These are phyloP conservation scores for Eospalax fontanierii DNA, from an alignment of 2,797 vertebrate genomes.

Conservation along the genomic window DNA sequence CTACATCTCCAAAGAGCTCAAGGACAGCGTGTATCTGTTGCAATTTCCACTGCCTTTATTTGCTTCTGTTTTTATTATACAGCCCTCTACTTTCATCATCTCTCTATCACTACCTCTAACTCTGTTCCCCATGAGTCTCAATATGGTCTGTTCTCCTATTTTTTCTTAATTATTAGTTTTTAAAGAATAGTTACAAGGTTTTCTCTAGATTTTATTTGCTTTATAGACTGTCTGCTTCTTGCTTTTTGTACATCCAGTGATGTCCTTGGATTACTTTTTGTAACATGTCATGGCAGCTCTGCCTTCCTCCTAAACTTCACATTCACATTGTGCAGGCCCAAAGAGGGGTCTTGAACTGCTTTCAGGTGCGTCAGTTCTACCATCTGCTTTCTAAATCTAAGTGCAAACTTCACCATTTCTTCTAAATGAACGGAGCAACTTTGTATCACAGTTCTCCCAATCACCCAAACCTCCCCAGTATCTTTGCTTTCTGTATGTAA, in stretches of 20 bases:
- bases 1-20: conserved; percentile 34
- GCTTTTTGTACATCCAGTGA: neutral
- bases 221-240: neutral
- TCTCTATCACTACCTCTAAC: neutral
- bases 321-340: neutral
- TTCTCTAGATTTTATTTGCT: conserved; percentile 44
- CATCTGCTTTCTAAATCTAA: neutral
- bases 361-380: neutral
- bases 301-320: conserved; percentile 8
- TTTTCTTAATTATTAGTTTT: neutral
- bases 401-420: neutral
- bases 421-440: neutral
- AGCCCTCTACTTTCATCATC: neutral
- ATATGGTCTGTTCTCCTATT: neutral
- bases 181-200: neutral
- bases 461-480: neutral
- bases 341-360: neutral
- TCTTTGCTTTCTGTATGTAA: neutral
- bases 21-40: neutral
- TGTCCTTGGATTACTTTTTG: conserved; percentile 53
- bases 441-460: neutral
- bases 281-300: neutral
- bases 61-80: neutral
- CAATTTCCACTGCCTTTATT: neutral
- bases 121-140: neutral